Evolutionary conservation across 92 coral and sea anemone genomes (phyloP), one percentile per base, ranked within the genome.

Genomic region (Umimayanthus kanabou): DNA sequence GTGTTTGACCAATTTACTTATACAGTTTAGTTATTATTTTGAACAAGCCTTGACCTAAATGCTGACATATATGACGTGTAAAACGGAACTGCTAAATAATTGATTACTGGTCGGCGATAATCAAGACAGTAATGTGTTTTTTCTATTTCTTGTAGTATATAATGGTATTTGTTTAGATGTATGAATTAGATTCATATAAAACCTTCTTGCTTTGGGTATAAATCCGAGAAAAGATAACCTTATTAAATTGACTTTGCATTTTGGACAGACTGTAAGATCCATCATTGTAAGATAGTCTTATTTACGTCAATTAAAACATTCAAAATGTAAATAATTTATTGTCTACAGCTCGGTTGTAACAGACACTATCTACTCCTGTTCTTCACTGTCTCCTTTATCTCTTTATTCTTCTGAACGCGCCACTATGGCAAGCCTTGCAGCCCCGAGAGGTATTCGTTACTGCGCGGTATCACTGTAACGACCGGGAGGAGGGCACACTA

Each of bases 251-350:
- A 69, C 58, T 23, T 40, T 69, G 61, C n/a, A 39, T 65, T 81
- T 40, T 39, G 22, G 76, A 39, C 85, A 39, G 22, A 64, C n/a
- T 65, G 85, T 14, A 47, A 16, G 40, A 26, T 30, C 28, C 55
- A 47, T 71, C 73, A 26, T 42, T 83, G 87, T 83, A 83, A 70
- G 18, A 70, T 69, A 82, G 77, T 71, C 76, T 67, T 67, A 26
- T 69, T 67, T 67, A 83, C 25, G 87, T 83, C 87, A 83, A 82
- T 83, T 83, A 83, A 83, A 45, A 61, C 69, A 30, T 65, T 83
- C 77, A 16, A 83, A 45, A 70, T 83, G 39, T 47, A 70, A 83
- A 69, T 45, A 29, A 11, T 18, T 69, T 47, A 26, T 71, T 71
- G 65, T 58, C 74, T 82, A 53, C 1, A 33, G 29, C 67, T 43